These are phyloP conservation scores for Platerodrilus igneus DNA, from an alignment of 2,888 invertebrate species.

Conservation along the genomic window DNA sequence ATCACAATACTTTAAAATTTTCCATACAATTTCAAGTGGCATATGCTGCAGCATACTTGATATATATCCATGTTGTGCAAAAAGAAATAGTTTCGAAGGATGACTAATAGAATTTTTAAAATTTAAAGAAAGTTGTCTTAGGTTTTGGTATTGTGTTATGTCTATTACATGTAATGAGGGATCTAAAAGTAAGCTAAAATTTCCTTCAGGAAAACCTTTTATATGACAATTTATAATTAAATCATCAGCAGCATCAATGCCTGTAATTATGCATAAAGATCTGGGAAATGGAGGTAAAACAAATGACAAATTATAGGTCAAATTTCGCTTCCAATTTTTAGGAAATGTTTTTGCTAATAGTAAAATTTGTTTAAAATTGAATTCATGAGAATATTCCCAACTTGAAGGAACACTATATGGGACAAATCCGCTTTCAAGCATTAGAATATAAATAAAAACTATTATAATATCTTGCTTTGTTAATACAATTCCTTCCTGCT, in stretches of 20 bases:
- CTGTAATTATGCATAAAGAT: slow-evolving; percentile 34
- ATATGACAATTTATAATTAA: slow-evolving; percentile 41
- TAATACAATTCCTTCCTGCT: slow-evolving; percentile 12
- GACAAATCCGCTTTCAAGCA: slow-evolving; percentile 44
- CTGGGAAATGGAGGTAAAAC: slow-evolving; percentile 31
- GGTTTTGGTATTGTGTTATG: too few species aligned
- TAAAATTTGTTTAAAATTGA: slow-evolving; percentile 35
- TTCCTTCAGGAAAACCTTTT: slow-evolving; percentile 26
- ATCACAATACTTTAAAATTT: slow-evolving; percentile 36
- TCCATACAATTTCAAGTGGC: slow-evolving; percentile 43
- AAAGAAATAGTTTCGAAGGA: slow-evolving; percentile 36
- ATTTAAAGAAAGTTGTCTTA: slow-evolving; percentile 35
- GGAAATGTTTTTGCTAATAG: slow-evolving; percentile 33
- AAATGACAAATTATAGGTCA: slow-evolving; percentile 33
- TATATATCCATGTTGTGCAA: slow-evolving; percentile 21
- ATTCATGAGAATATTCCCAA: slow-evolving; percentile 28
- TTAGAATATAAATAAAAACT: slow-evolving; percentile 42
- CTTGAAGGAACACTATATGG: slow-evolving; percentile 29
- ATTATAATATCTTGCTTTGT: slow-evolving; percentile 37
- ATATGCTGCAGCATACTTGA: slow-evolving; percentile 41
- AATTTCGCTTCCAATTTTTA: slow-evolving; percentile 32
- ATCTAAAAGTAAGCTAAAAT: slow-evolving; percentile 35
- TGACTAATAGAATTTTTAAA: slow-evolving; percentile 40
- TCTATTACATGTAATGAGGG: slow-evolving; percentile 37
- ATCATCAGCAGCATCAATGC: slow-evolving; percentile 35